Base-by-base conservation (phyloP, 1,140 invertebrate genomes). In the Homarus americanus region DNA sequence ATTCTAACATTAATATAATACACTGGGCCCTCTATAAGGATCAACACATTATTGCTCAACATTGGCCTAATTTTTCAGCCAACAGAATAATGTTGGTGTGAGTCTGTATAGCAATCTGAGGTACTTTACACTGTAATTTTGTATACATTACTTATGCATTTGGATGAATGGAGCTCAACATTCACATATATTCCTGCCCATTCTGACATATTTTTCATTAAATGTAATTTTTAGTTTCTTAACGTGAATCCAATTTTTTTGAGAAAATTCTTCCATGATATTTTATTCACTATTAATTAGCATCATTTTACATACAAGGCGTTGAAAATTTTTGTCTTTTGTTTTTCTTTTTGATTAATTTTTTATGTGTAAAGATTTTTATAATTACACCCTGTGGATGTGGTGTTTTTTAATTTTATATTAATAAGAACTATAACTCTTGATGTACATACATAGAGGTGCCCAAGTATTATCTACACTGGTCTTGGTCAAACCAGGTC, bases 391-490 rank as follows among this genome's bases (percentile, higher is more conserved):
- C n/a, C n/a, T n/a, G n/a, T n/a, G n/a, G n/a, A n/a, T n/a, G n/a
- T n/a, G n/a, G n/a, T n/a, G n/a, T n/a, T n/a, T n/a, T n/a, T n/a
- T n/a, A n/a, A n/a, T n/a, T n/a, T n/a, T n/a, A n/a, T n/a, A n/a
- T n/a, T n/a, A n/a, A n/a, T n/a, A n/a, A n/a, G n/a, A n/a, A n/a
- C n/a, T n/a, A n/a, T n/a, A n/a, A n/a, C n/a, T n/a, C n/a, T n/a
- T 17, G 9, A 9, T 15, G 53, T 58, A 58, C 20, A 24, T 58
- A 41, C 49, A 76, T 32, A 76, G 87, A 90, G 87, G 87, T 63
- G 87, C 87, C 87, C 87, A 90, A 58, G 87, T 90, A 83, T 90
- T 83, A 89, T 78, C 38, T 38, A 20, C 34, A 40, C 69, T 75
- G 66, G 17, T 40, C 72, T 53, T 76, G 87, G 80, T 72, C 75